phyloP scores from a whole-genome alignment of 2,888 invertebrate genomes.

The Dasysyrphus albostriatus region DNA sequence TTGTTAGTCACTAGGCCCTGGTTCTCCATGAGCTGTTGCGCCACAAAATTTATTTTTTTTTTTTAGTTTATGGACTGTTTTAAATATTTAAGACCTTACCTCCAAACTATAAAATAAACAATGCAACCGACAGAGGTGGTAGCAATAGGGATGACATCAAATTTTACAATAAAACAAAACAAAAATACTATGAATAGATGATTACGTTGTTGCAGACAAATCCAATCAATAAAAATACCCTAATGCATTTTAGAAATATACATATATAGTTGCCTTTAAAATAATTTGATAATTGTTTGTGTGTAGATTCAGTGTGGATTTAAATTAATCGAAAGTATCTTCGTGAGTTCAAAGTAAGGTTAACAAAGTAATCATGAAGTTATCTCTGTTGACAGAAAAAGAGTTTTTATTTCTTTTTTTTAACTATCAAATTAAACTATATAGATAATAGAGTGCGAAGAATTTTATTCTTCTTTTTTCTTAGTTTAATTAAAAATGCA shows the following conservation, averaged over 20 bases:
- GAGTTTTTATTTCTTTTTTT: neutral
- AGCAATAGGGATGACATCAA: constrained; percentile 8
- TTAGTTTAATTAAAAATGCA: neutral
- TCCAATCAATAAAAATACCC: constrained; percentile 19
- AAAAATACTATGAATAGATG: constrained; percentile 7
- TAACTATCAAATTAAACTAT: neutral
- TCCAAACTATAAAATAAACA: too few relatives aligned
- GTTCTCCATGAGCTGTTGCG: too few relatives aligned
- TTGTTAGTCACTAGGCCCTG: too few relatives aligned
- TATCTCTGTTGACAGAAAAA: constrained; percentile 18
- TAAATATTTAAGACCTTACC: too few relatives aligned
- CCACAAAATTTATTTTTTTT: too few relatives aligned
- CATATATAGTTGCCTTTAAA: neutral
- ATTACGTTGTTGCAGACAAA: constrained; percentile 2
- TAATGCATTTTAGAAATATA: neutral
- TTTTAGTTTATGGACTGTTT: too few relatives aligned
- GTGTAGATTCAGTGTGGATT: constrained; percentile 16
- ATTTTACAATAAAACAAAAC: constrained; percentile 2
- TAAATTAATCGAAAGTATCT: constrained; percentile 13
- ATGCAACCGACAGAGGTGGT: neutral
- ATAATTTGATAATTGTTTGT: constrained; percentile 12
- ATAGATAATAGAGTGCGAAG: neutral
- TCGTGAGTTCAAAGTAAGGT: constrained; percentile 1
- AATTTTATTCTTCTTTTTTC: neutral
- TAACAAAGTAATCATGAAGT: constrained; percentile 17